phyloP scores from a whole-genome alignment of 64 coral and sea anemone species.

The Montipora cactus region DNA sequence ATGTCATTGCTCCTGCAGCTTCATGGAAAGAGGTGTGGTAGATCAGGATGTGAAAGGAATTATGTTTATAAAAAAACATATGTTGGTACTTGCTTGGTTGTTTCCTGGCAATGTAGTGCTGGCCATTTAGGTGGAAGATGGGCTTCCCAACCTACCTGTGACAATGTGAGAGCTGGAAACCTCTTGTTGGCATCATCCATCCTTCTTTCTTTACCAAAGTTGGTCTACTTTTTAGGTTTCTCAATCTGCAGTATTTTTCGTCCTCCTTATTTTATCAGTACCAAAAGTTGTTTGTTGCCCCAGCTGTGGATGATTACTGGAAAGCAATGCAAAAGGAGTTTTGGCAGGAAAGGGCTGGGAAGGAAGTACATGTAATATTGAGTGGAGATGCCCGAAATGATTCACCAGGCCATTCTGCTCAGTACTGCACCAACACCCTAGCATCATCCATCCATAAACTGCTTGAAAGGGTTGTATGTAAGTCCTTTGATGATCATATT shows the following conservation, averaged over 20 bases:
- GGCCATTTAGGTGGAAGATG: not conserved
- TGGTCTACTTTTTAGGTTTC: conserved; percentile 25
- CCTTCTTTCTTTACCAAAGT: conserved; percentile 30
- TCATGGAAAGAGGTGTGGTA: not conserved
- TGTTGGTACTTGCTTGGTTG: not conserved
- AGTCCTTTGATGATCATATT: no score
- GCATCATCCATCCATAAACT: not conserved
- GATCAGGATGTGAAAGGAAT: not conserved
- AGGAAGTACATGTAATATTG: not conserved
- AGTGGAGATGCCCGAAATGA: conserved; percentile 34
- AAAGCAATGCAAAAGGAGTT: conserved; percentile 11
- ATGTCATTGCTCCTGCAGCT: not conserved
- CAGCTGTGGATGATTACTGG: conserved; percentile 28
- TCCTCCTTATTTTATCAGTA: conserved; percentile 13
- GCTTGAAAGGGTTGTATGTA: no score
- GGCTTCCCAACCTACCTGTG: conserved; percentile 2
- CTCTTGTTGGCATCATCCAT: conserved; percentile 11
- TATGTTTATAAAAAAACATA: not conserved
- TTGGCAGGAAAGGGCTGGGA: not conserved
- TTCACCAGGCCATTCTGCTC: conserved; percentile 23
- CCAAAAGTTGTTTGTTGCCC: conserved; percentile 12
- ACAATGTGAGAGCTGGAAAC: conserved; percentile 17
- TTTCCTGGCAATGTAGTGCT: not conserved
- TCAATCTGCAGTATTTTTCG: conserved; percentile 26
- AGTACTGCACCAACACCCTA: conserved; percentile 19